Evolutionary conservation across 2,113 vertebrate species (phyloP).

Genomic region (Pterocles burchelli): DNA sequence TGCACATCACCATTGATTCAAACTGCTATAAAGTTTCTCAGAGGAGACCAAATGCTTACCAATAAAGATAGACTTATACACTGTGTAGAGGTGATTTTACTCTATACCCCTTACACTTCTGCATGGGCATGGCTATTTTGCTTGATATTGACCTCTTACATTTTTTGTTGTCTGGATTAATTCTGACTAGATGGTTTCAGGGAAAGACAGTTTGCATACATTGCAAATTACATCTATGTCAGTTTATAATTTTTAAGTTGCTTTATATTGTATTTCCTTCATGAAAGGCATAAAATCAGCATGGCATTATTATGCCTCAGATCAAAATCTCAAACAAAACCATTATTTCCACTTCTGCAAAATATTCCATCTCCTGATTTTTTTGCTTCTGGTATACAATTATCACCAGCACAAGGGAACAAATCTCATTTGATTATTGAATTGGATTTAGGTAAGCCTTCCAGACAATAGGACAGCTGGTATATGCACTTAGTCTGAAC

Average conservation of each 20-base stretch:
- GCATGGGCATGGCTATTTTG: background rate
- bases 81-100: background rate
- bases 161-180: background rate
- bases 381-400: background rate
- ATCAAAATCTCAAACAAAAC: background rate
- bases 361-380: background rate
- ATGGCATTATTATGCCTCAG: background rate
- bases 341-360: background rate
- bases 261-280: background rate
- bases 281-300: background rate
- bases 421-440: background rate
- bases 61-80: background rate
- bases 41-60: background rate
- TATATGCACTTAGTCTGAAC: background rate
- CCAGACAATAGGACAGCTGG: background rate
- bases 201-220: background rate
- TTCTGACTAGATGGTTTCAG: background rate
- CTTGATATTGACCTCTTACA: background rate
- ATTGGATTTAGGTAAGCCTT: background rate
- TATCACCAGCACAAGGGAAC: background rate
- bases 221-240: background rate
- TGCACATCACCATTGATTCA: background rate
- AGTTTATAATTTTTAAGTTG: background rate
- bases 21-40: background rate
- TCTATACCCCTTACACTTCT: background rate